phyloP scores from a whole-genome alignment of 2,797 vertebrate genomes.

The Catamblyrhynchus diadema region DNA sequence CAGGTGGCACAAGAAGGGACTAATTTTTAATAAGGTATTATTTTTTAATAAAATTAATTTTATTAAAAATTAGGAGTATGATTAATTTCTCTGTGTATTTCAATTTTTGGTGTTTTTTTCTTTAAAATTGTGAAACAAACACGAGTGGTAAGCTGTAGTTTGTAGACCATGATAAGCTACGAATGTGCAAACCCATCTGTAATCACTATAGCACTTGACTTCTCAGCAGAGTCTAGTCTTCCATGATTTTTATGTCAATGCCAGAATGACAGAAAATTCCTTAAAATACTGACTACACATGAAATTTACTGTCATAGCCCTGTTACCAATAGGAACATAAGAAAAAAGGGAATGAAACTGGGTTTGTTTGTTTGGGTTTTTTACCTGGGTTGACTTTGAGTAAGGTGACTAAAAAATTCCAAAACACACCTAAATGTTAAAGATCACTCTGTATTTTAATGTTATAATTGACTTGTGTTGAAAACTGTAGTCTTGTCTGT shows the following conservation, averaged over 20 bases:
- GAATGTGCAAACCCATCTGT: not conserved
- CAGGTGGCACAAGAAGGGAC: not conserved
- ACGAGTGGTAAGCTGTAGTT: not conserved
- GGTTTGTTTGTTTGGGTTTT: not conserved
- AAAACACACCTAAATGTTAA: not conserved
- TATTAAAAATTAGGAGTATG: not conserved
- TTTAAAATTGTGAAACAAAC: not conserved
- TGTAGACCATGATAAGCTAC: not conserved
- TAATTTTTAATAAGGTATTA: not conserved
- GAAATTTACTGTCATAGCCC: not conserved
- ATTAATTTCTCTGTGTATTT: not conserved
- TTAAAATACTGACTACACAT: fast-evolving
- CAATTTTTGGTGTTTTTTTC: not conserved
- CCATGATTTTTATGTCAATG: not conserved
- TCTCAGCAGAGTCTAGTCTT: not conserved
- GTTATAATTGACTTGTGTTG: not conserved
- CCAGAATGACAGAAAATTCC: not conserved
- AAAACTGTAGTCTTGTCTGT: not conserved
- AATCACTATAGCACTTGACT: not conserved
- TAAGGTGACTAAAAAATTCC: not conserved
- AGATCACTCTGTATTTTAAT: not conserved
- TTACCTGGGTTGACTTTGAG: not conserved
- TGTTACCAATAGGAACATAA: not conserved
- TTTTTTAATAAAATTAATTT: not conserved
- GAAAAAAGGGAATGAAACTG: not conserved